Evolutionary conservation across 2,797 vertebrate genomes (phyloP).

Genomic region (Chiloscyllium punctatum): DNA sequence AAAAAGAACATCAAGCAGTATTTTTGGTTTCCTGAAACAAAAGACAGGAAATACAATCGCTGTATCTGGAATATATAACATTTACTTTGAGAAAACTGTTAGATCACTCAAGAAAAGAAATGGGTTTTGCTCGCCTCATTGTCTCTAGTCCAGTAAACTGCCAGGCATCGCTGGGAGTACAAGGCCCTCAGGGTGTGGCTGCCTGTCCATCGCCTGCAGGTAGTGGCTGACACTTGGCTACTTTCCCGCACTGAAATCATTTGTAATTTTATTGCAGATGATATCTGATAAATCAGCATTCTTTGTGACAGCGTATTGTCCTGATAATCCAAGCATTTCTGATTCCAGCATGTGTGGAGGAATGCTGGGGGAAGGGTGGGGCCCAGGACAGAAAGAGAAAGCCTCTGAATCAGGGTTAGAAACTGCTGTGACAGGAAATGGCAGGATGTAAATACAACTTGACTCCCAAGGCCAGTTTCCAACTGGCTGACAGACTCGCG

Average conservation of each 20-base stretch:
- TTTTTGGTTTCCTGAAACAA: background rate
- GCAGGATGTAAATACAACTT: constrained; percentile 13
- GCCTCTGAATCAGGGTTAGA: constrained; percentile 1
- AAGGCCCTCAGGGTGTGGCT: background rate
- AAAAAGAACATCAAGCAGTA: background rate
- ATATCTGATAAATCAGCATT: background rate
- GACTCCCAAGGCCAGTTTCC: background rate
- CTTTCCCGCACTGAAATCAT: background rate
- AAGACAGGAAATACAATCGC: constrained; percentile 5
- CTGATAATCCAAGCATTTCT: background rate
- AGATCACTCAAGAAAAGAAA: background rate
- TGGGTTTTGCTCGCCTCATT: background rate
- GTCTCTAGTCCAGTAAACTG: background rate
- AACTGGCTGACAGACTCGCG: constrained; percentile 6
- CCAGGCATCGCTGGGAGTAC: background rate
- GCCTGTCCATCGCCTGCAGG: background rate
- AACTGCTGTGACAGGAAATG: constrained; percentile 5
- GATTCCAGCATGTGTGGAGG: constrained; percentile 21
- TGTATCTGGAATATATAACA: background rate
- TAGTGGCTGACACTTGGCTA: background rate
- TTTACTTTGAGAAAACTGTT: background rate
- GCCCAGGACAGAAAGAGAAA: constrained; percentile 49
- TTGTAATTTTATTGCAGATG: background rate
- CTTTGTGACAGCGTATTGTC: background rate
- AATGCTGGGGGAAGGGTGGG: constrained; percentile 28